A percentile compares a stretch with the other conserved stretches of the same genome.
These are phyloP conservation scores for Dromius quadrimaculatus DNA, from an alignment of 2,888 invertebrate species.

Conservation along the genomic window DNA sequence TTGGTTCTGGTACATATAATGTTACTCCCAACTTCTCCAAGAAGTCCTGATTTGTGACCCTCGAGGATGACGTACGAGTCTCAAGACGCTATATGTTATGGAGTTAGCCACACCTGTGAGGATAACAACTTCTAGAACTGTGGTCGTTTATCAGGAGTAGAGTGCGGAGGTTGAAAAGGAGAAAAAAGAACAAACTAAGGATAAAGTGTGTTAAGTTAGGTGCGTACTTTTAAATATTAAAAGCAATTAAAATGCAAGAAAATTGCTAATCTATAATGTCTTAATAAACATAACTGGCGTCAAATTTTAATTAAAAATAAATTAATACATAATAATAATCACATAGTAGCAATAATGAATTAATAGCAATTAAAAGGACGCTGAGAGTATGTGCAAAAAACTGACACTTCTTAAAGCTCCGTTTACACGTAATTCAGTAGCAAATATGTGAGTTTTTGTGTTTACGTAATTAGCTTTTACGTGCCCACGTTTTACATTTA, in stretches of 20 bases:
- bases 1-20: conserved; percentile 28
- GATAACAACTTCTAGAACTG: background rate
- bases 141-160: background rate
- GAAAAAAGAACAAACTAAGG: background rate
- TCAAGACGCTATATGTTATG: conserved; percentile 39
- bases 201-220: conserved; percentile 5
- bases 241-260: too few relatives aligned
- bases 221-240: too few relatives aligned
- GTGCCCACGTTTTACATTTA: too few relatives aligned
- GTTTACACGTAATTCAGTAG: too few relatives aligned
- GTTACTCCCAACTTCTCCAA: background rate
- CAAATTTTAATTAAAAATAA: conserved; percentile 27
- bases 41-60: conserved; percentile 28
- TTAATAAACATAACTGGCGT: too few relatives aligned
- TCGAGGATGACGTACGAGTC: conserved; percentile 37
- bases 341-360: too few relatives aligned
- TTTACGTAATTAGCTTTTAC: too few relatives aligned
- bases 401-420: too few relatives aligned
- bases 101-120: conserved; percentile 30
- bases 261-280: too few relatives aligned
- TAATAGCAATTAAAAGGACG: too few relatives aligned
- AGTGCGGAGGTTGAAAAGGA: background rate
- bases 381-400: too few relatives aligned
- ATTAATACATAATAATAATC: conserved; percentile 35
- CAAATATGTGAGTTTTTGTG: too few relatives aligned